These are phyloP conservation scores for Henricia sp. DNA, from an alignment of 53 echinoderm and acorn worm genomes.

Conservation along the genomic window DNA sequence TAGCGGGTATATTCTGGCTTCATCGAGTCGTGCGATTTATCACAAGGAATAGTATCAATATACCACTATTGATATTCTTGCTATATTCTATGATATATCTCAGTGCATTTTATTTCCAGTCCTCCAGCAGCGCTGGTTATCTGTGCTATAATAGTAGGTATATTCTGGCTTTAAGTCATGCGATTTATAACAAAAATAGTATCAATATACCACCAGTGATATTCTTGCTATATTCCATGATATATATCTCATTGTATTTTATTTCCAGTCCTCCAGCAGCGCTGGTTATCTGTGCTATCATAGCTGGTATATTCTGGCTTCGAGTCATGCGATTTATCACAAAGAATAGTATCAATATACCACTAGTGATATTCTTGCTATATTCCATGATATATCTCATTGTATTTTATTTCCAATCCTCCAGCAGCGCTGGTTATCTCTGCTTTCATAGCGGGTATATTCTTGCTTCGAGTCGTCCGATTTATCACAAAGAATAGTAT, in stretches of 20 bases:
- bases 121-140: conserved; percentile 64
- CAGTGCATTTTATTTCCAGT: conserved; percentile 9
- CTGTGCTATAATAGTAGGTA: conserved; percentile 83
- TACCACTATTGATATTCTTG: too few species aligned
- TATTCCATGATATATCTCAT: too few species aligned
- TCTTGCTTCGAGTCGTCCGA: conserved; percentile 86
- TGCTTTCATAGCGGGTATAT: conserved; percentile 83
- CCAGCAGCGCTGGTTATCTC: conserved; percentile 71
- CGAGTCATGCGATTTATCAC: conserved; percentile 81
- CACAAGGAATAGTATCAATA: too few species aligned
- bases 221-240: too few species aligned
- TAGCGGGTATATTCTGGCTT: conserved; percentile 93
- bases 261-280: conserved; percentile 53
- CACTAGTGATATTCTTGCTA: too few species aligned
- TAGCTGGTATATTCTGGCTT: conserved; percentile 93
- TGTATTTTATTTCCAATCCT: conserved; percentile 15
- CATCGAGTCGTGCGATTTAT: conserved; percentile 87
- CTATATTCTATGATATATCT: too few species aligned
- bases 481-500: too few species aligned
- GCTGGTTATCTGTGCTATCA: conserved; percentile 82
- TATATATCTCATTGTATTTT: neutral
- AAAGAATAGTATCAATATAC: too few species aligned
- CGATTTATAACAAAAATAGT: too few species aligned
- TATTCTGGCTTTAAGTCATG: conserved; percentile 86
- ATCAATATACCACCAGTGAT: too few species aligned